A percentile compares a stretch with the other conserved stretches of the same genome.
phyloP scores from a whole-genome alignment of 1,140 invertebrate genomes.

The Ditylenchus dipsaci region DNA sequence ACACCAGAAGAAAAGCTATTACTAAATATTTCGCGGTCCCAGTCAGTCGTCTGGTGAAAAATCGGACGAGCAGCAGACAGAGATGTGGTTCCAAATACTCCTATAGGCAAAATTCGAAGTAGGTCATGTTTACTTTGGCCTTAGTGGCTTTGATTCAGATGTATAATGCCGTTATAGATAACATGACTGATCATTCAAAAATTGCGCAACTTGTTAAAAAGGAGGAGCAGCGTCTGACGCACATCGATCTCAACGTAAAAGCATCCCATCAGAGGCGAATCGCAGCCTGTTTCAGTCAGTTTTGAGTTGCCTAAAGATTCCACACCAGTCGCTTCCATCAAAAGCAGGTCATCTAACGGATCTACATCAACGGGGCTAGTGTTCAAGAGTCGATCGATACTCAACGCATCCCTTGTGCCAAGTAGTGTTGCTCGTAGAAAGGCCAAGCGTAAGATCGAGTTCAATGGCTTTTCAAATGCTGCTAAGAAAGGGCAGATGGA shows the following conservation, averaged over 20 bases:
- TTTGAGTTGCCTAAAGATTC: too few relatives aligned
- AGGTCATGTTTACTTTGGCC: neutral
- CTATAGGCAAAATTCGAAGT: neutral
- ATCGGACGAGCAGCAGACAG: neutral
- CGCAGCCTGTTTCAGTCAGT: too few relatives aligned
- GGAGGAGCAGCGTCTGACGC: neutral
- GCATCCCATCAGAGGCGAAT: too few relatives aligned
- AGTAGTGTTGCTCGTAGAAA: too few relatives aligned
- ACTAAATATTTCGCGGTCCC: neutral
- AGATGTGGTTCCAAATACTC: neutral
- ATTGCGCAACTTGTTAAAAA: neutral
- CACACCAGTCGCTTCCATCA: too few relatives aligned
- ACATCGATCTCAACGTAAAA: neutral
- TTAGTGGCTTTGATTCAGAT: neutral
- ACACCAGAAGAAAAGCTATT: conserved; percentile 9
- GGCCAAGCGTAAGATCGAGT: too few relatives aligned
- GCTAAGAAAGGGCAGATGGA: too few relatives aligned
- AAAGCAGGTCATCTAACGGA: too few relatives aligned
- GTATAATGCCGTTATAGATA: neutral
- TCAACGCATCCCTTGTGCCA: too few relatives aligned
- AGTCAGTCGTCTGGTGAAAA: neutral
- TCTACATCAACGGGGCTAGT: too few relatives aligned
- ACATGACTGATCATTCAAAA: neutral
- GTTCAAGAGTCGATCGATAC: too few relatives aligned
- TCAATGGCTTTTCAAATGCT: too few relatives aligned